Base-by-base conservation (phyloP, 2,888 invertebrate species). In the Pollenia amentaria region DNA sequence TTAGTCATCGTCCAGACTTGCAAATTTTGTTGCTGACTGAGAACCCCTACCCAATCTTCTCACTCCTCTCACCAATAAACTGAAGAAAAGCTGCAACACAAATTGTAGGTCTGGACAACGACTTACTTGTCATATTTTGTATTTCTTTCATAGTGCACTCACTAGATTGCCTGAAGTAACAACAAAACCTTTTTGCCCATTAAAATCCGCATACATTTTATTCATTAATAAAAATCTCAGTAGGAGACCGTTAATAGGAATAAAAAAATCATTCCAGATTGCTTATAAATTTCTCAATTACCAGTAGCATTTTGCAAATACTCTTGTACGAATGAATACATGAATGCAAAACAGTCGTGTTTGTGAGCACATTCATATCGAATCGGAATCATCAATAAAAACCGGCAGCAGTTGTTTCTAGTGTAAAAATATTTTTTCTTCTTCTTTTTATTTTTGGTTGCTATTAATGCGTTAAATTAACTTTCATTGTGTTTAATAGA, bases 401-500 rank as follows among this genome's bases (percentile, higher is more conserved):
- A 16, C 29, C 29, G 29, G 29, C 21, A 48, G n/a, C 21, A 67
- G 21, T 57, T 57, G 12, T 57, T 57, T 29, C 3, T 55, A 4
- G 1, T 14, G 29, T 38, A 12, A 6, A 14, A 14, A 10, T 38
- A 57, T 29, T 57, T 55, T 21, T 18, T 42, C 21, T 44, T 44
- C 14, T 64, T n/a, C n/a, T n/a, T 40, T n/a, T n/a, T n/a, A n/a
- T n/a, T 40, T 18, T 48, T 51, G 53, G 51, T 53, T 64, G 42
- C 67, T 38, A 60, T 78, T 78, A 78, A 78, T 84, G 57, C 57
- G 84, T 57, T 57, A 78, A 78, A 72, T 78, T 73, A 72, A 65
- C 62, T 78, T 72, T 78, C 51, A 55, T 69, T 75, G 62, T 84
- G 44, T 69, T 38, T 69, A 9, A 7, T 38, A 21, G 8, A 80